Percentiles rank a stretch among this genome's conserved stretches.
phyloP scores from a whole-genome alignment of 2,888 invertebrate species.

The Carabus problematicus region DNA sequence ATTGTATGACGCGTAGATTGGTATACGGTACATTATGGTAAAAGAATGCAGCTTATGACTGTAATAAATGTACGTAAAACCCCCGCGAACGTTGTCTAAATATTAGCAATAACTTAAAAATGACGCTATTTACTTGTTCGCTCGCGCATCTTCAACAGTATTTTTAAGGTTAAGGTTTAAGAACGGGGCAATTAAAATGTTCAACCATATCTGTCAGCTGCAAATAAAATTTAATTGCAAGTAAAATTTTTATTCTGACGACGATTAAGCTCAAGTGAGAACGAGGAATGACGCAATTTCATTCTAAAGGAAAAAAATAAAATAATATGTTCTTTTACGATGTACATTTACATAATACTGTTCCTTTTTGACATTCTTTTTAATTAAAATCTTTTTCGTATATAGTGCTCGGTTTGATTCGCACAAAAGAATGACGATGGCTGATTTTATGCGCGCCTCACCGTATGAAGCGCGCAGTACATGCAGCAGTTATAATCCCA shows the following conservation, averaged over 20 bases:
- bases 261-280: constrained; percentile 11
- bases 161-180: constrained; percentile 11
- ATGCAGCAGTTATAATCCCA: constrained; percentile 28
- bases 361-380: constrained; percentile 26
- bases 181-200: constrained; percentile 3
- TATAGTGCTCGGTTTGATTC: constrained; percentile 21
- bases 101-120: constrained; percentile 13
- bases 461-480: constrained; percentile 2
- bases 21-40: too few relatives aligned
- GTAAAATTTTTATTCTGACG: constrained; percentile 18
- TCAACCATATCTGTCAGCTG: constrained; percentile 9
- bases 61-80: constrained; percentile 12
- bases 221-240: constrained; percentile 39
- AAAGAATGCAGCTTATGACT: too few relatives aligned
- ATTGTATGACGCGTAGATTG: too few relatives aligned
- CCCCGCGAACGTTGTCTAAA: background rate
- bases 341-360: constrained; percentile 35
- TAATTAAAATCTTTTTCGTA: constrained; percentile 36
- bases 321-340: constrained; percentile 35
- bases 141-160: constrained; percentile 16
- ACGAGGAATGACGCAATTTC: constrained; percentile 22
- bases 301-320: constrained; percentile 29
- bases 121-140: constrained; percentile 4
- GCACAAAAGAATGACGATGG: constrained; percentile 2
- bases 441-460: constrained; percentile 13